Percentiles rank a stretch among this genome's conserved stretches.
Conservation (phyloP, 1,140 invertebrate genomes). For the Neuroterus valhalla region DNA sequence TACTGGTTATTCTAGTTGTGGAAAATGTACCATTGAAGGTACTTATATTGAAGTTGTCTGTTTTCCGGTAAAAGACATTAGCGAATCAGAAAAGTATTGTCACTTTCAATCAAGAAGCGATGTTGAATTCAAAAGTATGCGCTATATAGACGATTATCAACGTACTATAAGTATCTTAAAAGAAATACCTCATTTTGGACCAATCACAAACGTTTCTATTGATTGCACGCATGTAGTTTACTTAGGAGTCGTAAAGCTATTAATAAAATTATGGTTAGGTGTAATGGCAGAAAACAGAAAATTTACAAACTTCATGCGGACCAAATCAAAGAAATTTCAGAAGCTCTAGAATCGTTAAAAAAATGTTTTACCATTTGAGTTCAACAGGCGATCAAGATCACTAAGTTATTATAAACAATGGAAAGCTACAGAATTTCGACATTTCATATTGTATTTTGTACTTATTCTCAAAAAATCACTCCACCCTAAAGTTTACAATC, state of each 20-base stretch:
- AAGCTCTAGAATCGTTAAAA: background rate
- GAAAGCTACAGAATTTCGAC: conserved; percentile 61
- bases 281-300: conserved; percentile 40
- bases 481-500: conserved; percentile 2
- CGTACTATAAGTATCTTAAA: conserved; percentile 32
- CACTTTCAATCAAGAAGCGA: conserved; percentile 45
- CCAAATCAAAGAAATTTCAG: conserved; percentile 33
- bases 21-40: conserved; percentile 57
- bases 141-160: conserved; percentile 44
- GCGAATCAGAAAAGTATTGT: conserved; percentile 1
- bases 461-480: conserved; percentile 41
- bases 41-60: conserved; percentile 42
- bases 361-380: conserved; percentile 51
- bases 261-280: conserved; percentile 58
- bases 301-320: conserved; percentile 17
- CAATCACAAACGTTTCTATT: conserved; percentile 56
- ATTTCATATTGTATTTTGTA: conserved; percentile 56
- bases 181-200: conserved; percentile 36
- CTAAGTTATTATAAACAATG: conserved; percentile 49
- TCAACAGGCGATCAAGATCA: conserved; percentile 53
- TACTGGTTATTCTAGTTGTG: conserved; percentile 60
- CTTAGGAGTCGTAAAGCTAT: conserved; percentile 59
- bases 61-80: conserved; percentile 41
- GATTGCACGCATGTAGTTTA: conserved; percentile 64
- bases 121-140: conserved; percentile 48